phyloP scores from a whole-genome alignment of 2,113 vertebrate genomes.

The Struthio camelus region DNA sequence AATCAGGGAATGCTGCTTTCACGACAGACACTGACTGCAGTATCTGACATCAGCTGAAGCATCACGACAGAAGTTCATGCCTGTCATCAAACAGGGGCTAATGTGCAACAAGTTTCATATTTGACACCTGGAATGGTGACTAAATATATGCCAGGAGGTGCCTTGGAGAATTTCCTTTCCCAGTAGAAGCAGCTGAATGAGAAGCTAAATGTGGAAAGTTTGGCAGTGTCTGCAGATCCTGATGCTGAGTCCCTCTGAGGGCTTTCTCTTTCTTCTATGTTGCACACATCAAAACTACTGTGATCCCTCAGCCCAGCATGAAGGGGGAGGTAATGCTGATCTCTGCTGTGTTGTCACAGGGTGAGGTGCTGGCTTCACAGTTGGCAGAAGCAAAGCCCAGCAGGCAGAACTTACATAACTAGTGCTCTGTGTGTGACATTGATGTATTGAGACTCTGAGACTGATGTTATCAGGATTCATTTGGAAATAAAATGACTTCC shows the following conservation, averaged over 20 bases:
- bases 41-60: not conserved
- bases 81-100: not conserved
- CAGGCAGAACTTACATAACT: not conserved
- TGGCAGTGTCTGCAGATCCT: not conserved
- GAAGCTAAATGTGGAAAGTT: not conserved
- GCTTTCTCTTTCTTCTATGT: not conserved
- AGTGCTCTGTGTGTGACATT: not conserved
- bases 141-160: not conserved
- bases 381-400: not conserved
- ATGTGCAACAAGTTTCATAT: not conserved
- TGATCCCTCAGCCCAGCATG: not conserved
- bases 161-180: not conserved
- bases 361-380: not conserved
- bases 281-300: not conserved
- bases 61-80: not conserved
- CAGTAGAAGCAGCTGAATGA: not conserved
- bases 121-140: not conserved
- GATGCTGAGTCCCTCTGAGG: not conserved
- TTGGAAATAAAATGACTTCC: not conserved
- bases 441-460: not conserved
- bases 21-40: not conserved
- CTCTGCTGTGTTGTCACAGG: not conserved
- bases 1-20: too few relatives aligned
- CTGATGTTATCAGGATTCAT: not conserved
- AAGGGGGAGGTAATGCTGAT: not conserved